Percentiles rank a stretch among this genome's conserved stretches.
These are phyloP conservation scores for Cylindroiulus punctatus DNA, from an alignment of 2,888 invertebrate species.

Conservation along the genomic window DNA sequence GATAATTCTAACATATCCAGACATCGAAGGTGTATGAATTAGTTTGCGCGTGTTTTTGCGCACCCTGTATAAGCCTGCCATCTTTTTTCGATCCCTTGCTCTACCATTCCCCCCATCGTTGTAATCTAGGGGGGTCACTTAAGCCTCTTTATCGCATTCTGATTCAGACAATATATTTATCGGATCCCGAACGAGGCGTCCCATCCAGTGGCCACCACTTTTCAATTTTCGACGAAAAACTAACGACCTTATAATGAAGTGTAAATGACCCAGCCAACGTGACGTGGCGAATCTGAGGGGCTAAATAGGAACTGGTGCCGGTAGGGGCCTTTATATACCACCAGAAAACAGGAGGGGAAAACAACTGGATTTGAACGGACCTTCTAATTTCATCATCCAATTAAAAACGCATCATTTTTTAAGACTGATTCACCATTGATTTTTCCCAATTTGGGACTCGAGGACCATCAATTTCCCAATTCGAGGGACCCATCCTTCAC, in stretches of 20 bases:
- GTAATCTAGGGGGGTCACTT: constrained; percentile 9
- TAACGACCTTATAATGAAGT: constrained; percentile 34
- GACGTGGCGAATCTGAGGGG: no score
- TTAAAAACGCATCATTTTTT: constrained; percentile 10
- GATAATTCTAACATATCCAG: no score
- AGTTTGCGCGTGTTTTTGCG: no score
- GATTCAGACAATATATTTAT: constrained; percentile 19
- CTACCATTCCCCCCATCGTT: not conserved
- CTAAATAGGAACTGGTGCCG: no score
- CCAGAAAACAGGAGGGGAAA: no score
- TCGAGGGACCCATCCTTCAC: not conserved
- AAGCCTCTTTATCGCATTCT: constrained; percentile 23
- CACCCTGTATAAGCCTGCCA: not conserved
- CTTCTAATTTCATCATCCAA: not conserved
- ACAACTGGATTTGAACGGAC: not conserved
- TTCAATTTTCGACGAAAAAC: not conserved
- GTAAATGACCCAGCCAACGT: not conserved
- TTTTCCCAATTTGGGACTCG: not conserved
- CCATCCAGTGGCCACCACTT: not conserved
- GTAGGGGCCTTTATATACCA: no score
- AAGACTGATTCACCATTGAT: constrained; percentile 18
- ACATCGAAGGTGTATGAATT: no score
- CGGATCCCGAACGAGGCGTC: not conserved
- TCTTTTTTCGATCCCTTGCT: not conserved
- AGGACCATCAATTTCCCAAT: not conserved